phyloP scores from a whole-genome alignment of 2,113 vertebrate genomes.

The Dromas ardeola region DNA sequence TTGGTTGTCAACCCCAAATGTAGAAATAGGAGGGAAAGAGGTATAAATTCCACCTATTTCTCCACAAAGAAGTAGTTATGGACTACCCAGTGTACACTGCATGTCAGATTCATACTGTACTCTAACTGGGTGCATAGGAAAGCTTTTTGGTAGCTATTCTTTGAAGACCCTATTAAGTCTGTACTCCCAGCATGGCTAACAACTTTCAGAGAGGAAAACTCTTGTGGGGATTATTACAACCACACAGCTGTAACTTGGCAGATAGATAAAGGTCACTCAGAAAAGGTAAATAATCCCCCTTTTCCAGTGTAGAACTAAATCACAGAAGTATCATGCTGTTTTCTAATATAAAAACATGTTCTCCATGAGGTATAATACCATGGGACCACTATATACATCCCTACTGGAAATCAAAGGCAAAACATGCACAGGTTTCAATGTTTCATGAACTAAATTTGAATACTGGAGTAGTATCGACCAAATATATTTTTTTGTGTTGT shows the following conservation, averaged over 20 bases:
- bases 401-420: background rate
- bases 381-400: background rate
- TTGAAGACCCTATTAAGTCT: background rate
- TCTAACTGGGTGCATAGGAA: background rate
- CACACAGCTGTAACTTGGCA: background rate
- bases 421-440: background rate
- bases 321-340: background rate
- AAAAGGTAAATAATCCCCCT: conserved; percentile 24
- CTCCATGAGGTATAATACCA: background rate
- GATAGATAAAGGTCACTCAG: conserved; percentile 28
- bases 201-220: background rate
- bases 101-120: background rate
- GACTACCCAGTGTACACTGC: background rate
- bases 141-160: background rate
- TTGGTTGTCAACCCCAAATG: background rate
- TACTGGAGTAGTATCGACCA: background rate
- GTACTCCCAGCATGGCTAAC: background rate
- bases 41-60: background rate
- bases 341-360: background rate
- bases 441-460: background rate
- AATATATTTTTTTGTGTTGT: background rate
- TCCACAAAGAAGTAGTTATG: background rate
- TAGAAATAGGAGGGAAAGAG: background rate
- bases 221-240: background rate
- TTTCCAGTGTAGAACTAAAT: background rate